Evolutionary conservation across 2,113 vertebrate species (phyloP), one percentile per base, ranked within the genome.

Genomic region (Gobiocypris rarus): DNA sequence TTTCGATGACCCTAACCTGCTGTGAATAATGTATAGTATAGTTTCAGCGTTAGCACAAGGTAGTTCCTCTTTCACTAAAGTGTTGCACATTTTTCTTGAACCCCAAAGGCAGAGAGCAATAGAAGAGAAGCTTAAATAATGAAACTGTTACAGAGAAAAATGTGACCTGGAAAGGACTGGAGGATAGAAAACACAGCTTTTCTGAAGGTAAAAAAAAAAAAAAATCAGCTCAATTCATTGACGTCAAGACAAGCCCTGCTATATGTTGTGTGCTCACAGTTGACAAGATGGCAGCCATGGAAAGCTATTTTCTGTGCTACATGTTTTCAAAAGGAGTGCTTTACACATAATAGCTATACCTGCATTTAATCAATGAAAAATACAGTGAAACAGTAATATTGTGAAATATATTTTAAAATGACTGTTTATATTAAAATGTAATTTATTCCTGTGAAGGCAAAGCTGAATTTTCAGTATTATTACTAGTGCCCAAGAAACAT

Each of bases 61-160:
- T 75, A 76, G 58, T 85, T 75, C 63, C 77, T 87, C 79, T 75
- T 9, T 38, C 54, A 86, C 83, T 79, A 83, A 84, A 89, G 45
- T 43, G 22, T 61, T 43, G 50, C 74, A 80, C 78, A 87, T 75
- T 84, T 84, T 82, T 71, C 74, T 15, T 69, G 67, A 82, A 84
- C 61, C 77, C 88, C 73, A 87, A 84, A 85, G 85, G 85, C 84
- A 73, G 67, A 80, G 56, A 76, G 59, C 69, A 41, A 81, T 48
- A 84, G 83, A 83, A 79, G 70, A 52, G n/a, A 70, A 86, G 86
- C 67, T 87, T 82, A 88, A 84, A 89, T 88, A 89, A 89, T 83
- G 74, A 86, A 86, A 75, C 59, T 41, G 56, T 82, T 84, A 73
- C 81, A 84, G 75, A 77, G 24, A 85, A 77, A 77, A 75, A 83